phyloP scores from a whole-genome alignment of 2,113 vertebrate genomes.

The Oreochromis niloticus region DNA sequence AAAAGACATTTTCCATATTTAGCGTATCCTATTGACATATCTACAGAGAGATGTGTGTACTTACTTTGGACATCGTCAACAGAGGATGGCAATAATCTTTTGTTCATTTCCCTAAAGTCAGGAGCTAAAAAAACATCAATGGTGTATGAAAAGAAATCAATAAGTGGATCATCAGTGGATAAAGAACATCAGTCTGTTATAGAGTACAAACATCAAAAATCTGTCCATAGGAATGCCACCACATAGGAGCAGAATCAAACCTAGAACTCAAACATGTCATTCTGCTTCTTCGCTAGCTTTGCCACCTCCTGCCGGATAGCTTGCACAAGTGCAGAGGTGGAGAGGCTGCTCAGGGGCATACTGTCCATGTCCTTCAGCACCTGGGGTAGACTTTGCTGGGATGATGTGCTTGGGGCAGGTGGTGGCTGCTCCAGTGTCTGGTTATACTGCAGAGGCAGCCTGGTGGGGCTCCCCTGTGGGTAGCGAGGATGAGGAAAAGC shows the following conservation, averaged over 20 bases:
- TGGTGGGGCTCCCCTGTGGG: slow-evolving; percentile 81
- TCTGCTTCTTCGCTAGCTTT: slow-evolving; percentile 96
- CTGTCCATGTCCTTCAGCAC: slow-evolving; percentile 73
- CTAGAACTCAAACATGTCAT: slow-evolving; percentile 96
- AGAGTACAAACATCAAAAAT: slow-evolving; percentile 67
- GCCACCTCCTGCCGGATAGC: slow-evolving; percentile 96
- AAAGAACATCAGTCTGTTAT: slow-evolving; percentile 43
- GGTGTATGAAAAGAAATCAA: slow-evolving; percentile 32
- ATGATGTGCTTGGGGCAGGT: slow-evolving; percentile 68
- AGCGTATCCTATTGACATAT: slow-evolving; percentile 41
- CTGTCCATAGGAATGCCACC: slow-evolving; percentile 20
- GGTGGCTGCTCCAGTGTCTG: slow-evolving; percentile 81
- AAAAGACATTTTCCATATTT: slow-evolving; percentile 1
- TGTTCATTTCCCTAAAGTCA: slow-evolving; percentile 6
- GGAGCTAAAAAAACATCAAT: slow-evolving; percentile 33
- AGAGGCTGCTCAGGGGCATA: slow-evolving; percentile 86
- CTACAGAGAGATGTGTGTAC: slow-evolving; percentile 43
- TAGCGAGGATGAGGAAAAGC: slow-evolving; percentile 90
- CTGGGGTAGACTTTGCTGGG: slow-evolving; percentile 85
- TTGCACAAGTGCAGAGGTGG: slow-evolving; percentile 92
- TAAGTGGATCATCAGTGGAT: slow-evolving; percentile 4
- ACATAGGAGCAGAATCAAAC: slow-evolving; percentile 59
- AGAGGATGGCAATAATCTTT: slow-evolving; percentile 21
- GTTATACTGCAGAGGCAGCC: slow-evolving; percentile 85
- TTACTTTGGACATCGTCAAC: slow-evolving; percentile 43